phyloP scores from a whole-genome alignment of 1,140 invertebrate species.

The Drosophila kurseongensis region DNA sequence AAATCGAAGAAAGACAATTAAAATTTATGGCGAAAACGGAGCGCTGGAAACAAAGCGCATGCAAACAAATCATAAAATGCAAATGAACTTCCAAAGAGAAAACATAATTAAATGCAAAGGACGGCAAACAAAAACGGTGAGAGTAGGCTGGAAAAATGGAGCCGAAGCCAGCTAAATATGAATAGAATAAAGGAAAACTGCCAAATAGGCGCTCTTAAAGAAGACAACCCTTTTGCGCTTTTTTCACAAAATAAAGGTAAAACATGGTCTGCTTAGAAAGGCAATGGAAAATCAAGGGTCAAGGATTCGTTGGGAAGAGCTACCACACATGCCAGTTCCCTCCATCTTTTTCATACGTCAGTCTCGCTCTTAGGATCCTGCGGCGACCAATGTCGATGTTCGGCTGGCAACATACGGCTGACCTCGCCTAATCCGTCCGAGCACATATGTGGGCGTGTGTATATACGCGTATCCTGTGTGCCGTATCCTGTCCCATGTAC shows the following conservation, averaged over 20 bases:
- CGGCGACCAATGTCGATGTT: slow-evolving; percentile 53
- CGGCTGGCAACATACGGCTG: slow-evolving; percentile 43
- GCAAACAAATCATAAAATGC: slow-evolving; percentile 55
- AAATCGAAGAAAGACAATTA: slow-evolving; percentile 81
- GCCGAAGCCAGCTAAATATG: neutral
- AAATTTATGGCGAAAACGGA: slow-evolving; percentile 68
- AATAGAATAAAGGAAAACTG: neutral
- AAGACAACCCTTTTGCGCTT: neutral
- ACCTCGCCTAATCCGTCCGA: slow-evolving; percentile 60
- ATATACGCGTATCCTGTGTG: slow-evolving; percentile 43
- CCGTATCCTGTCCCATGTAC: slow-evolving; percentile 30
- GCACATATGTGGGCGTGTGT: slow-evolving; percentile 75
- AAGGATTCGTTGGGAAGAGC: neutral
- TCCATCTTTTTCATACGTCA: slow-evolving; percentile 11
- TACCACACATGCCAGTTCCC: neutral
- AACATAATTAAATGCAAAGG: slow-evolving; percentile 9
- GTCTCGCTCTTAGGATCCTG: slow-evolving; percentile 1
- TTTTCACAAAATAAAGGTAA: neutral
- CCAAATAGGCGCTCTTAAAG: too few relatives aligned
- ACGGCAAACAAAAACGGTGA: slow-evolving; percentile 54
- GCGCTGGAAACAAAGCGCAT: slow-evolving; percentile 48
- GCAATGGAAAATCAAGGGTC: neutral
- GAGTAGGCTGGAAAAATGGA: slow-evolving; percentile 48
- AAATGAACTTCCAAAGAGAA: slow-evolving; percentile 34
- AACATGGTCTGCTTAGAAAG: neutral